Evolutionary conservation across 1,140 invertebrate genomes (phyloP).

Genomic region (Brachionus asplanchnoidis): DNA sequence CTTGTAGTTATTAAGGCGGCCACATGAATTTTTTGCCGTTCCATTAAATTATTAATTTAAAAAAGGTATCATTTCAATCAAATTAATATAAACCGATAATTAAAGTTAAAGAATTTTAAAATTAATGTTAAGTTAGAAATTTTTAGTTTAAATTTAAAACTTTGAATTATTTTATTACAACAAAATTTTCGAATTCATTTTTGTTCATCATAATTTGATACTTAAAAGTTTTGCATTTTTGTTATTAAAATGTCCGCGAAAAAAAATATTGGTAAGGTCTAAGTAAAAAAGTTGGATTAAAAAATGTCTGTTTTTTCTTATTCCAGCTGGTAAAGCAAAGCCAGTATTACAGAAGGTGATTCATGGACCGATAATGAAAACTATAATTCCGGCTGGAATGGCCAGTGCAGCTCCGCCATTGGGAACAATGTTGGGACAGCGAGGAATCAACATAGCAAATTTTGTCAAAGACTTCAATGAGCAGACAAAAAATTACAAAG

Average conservation of each 20-base stretch:
- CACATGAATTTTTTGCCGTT: too few relatives aligned
- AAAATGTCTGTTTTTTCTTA: neutral
- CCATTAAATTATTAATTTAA: too few relatives aligned
- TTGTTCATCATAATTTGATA: neutral
- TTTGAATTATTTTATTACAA: neutral
- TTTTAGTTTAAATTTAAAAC: neutral
- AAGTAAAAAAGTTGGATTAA: neutral
- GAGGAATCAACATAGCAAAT: conserved; percentile 68
- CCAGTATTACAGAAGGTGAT: conserved; percentile 65
- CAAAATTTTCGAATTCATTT: neutral
- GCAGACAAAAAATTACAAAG: conserved; percentile 81
- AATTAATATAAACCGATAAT: too few relatives aligned
- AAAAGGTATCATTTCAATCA: too few relatives aligned
- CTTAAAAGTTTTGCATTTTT: neutral
- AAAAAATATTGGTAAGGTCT: neutral
- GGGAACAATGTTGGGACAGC: conserved; percentile 80
- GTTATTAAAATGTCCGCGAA: neutral
- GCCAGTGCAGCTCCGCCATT: conserved; percentile 78
- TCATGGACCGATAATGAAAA: conserved; percentile 68
- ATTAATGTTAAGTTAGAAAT: neutral
- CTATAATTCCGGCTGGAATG: conserved; percentile 77
- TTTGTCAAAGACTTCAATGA: conserved; percentile 99
- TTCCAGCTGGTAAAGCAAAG: conserved; percentile 33
- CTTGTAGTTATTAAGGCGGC: too few relatives aligned
- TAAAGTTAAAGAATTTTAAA: neutral